Conservation (phyloP, 2,797 vertebrate species). For the Chrosomus eos region DNA sequence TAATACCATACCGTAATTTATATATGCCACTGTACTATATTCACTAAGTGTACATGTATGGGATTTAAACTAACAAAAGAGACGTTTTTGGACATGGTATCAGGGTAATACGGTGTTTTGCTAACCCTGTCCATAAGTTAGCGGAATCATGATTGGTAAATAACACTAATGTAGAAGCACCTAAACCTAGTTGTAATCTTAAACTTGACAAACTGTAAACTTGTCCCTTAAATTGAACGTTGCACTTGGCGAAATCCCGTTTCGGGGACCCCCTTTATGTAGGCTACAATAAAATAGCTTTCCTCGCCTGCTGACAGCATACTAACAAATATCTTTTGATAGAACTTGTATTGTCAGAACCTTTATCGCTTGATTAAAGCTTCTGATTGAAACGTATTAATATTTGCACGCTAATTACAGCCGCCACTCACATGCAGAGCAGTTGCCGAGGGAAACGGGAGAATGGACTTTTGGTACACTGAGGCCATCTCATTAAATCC, state of each 20-base stretch:
- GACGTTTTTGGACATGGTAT: background rate
- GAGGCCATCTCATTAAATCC: conserved; percentile 37
- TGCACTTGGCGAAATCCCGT: too few relatives aligned
- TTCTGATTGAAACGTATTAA: conserved; percentile 55
- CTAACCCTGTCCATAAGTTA: too few relatives aligned
- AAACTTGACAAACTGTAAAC: too few relatives aligned
- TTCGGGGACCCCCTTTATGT: background rate
- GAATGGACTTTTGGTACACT: conserved; percentile 14
- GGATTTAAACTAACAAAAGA: background rate
- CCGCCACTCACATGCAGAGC: conserved; percentile 36
- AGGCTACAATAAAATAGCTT: background rate
- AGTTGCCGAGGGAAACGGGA: conserved; percentile 13
- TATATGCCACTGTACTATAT: background rate
- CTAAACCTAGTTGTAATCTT: too few relatives aligned
- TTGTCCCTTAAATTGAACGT: too few relatives aligned
- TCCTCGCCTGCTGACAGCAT: background rate
- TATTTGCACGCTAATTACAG: conserved; percentile 57
- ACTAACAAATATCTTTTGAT: conserved; percentile 1
- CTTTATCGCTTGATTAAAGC: conserved; percentile 37
- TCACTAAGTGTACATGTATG: background rate
- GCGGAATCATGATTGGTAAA: too few relatives aligned
- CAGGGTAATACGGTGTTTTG: background rate
- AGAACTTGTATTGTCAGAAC: conserved; percentile 12
- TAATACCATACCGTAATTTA: background rate
- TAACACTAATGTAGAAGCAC: too few relatives aligned